Base-by-base conservation (phyloP, 2,888 invertebrate genomes). In the Agrypnus murinus region DNA sequence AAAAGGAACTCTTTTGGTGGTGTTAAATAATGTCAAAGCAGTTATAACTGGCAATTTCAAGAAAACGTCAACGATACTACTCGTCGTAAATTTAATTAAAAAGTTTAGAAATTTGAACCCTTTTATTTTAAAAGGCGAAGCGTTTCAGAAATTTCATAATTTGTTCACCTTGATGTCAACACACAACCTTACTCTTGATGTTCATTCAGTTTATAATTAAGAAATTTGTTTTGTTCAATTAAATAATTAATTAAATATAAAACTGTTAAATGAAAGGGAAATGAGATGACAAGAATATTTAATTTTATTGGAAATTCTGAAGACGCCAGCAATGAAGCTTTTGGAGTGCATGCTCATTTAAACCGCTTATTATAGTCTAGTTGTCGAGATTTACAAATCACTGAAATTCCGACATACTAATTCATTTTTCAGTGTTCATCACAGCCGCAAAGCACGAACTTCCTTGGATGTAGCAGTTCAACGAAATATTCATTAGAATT, bases 11-110 rank as follows among this genome's bases (percentile, higher is more conserved):
- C 36, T 4, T 12, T n/a, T 10, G 36, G 17, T 36, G 36, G 55
- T 36, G 17, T 55, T 55, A 55, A 55, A 55, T 55, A 55, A 36
- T 55, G 55, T 55, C 55, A 55, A 34, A 36, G 55, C 14, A 55
- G 55, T 32, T 36, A 53, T 31, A 36, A 12, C n/a, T 12, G 55
- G 32, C 32, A 55, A 55, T 55, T 36, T 19, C 36, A 32, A 17
- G 55, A 48, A 25, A 25, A 32, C 38, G 55, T 36, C 32, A 36
- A 36, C 55, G 36, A 38, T 55, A 36, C 32, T n/a, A n/a, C n/a
- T n/a, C n/a, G n/a, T 36, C 36, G 6, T 32, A 55, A 55, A 55
- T 31, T 55, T 55, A 55, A 55, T 55, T 55, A 55, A 55, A 25
- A 55, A 55, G 36, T 55, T 55, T 15, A 1, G 14, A 55, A 36